A percentile compares a stretch with the other conserved stretches of the same genome.
Conservation (phyloP, 2,113 vertebrate species). For the Andinoacara biseriatus region DNA sequence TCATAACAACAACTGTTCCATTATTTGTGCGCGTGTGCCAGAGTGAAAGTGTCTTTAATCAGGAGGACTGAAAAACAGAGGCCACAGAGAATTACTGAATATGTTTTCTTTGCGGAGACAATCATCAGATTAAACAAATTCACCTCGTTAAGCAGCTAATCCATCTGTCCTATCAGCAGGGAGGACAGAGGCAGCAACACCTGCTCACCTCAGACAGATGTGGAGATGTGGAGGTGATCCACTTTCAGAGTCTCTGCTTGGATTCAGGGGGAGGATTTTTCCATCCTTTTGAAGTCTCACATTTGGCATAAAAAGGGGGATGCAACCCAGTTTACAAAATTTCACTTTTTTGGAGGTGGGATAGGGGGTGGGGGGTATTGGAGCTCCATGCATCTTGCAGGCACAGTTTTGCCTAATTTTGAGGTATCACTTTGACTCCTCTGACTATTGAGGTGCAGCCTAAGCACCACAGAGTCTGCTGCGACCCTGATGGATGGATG, state of each 20-base stretch:
- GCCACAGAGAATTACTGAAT: slow-evolving; percentile 68
- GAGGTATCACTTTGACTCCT: background rate
- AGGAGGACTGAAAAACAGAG: slow-evolving; percentile 57
- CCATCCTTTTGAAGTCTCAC: slow-evolving; percentile 55
- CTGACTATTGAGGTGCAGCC: no score
- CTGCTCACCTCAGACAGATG: slow-evolving; percentile 73
- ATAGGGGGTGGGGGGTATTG: background rate
- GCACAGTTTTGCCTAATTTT: slow-evolving; percentile 6
- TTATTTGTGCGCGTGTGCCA: slow-evolving; percentile 55
- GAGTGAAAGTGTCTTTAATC: slow-evolving; percentile 73
- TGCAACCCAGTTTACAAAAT: slow-evolving; percentile 64
- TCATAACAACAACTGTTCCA: slow-evolving; percentile 76
- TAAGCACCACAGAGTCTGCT: background rate
- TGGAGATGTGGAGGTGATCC: slow-evolving; percentile 60
- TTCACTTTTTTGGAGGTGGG: slow-evolving; percentile 23
- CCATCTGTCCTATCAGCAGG: slow-evolving; percentile 66
- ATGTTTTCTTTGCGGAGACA: slow-evolving; percentile 63
- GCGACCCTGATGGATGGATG: background rate
- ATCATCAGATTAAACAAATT: slow-evolving; percentile 76
- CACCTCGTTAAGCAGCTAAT: slow-evolving; percentile 70
- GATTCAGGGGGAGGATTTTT: slow-evolving; percentile 54
- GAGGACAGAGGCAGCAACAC: slow-evolving; percentile 58
- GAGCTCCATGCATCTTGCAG: background rate
- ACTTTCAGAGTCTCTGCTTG: slow-evolving; percentile 35
- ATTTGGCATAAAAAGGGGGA: slow-evolving; percentile 53